These are phyloP conservation scores for Ichneumon xanthorius DNA, from an alignment of 2,888 invertebrate genomes.

Conservation along the genomic window DNA sequence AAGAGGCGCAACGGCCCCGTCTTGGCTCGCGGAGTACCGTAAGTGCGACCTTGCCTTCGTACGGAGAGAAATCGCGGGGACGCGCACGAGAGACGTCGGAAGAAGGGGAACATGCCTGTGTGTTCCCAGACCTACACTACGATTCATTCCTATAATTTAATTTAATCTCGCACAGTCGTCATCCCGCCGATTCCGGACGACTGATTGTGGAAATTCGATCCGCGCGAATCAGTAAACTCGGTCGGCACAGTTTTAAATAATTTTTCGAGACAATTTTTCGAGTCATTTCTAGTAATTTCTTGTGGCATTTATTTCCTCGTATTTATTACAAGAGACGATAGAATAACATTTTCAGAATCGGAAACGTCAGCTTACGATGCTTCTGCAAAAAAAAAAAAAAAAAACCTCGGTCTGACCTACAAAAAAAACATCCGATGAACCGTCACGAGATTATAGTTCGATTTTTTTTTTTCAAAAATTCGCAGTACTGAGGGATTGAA, in stretches of 20 bases:
- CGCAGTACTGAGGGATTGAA: not conserved
- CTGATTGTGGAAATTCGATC: slow-evolving; percentile 24
- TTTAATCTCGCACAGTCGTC: slow-evolving; percentile 49
- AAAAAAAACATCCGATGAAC: not conserved
- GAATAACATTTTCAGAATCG: not conserved
- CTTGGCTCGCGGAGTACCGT: slow-evolving; percentile 77
- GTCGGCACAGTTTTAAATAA: not conserved
- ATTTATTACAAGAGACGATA: not conserved
- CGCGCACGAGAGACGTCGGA: slow-evolving; percentile 1
- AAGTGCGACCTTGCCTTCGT: slow-evolving; percentile 80
- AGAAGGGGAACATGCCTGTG: slow-evolving; percentile 26
- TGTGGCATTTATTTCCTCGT: not conserved
- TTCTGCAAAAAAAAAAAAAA: no score
- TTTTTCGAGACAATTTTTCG: not conserved
- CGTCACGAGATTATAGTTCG: not conserved
- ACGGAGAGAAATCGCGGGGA: slow-evolving; percentile 63
- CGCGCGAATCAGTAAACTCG: not conserved
- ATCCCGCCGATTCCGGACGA: slow-evolving; percentile 13
- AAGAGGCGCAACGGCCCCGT: slow-evolving; percentile 73
- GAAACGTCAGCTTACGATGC: not conserved
- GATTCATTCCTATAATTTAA: slow-evolving; percentile 55
- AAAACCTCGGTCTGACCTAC: not conserved
- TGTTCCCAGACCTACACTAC: slow-evolving; percentile 1
- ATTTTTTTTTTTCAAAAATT: not conserved
- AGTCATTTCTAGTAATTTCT: not conserved